A percentile compares a stretch with the other conserved stretches of the same genome.
Evolutionary conservation across 2,888 invertebrate genomes (phyloP).

Genomic region (Argyra leucocephala): DNA sequence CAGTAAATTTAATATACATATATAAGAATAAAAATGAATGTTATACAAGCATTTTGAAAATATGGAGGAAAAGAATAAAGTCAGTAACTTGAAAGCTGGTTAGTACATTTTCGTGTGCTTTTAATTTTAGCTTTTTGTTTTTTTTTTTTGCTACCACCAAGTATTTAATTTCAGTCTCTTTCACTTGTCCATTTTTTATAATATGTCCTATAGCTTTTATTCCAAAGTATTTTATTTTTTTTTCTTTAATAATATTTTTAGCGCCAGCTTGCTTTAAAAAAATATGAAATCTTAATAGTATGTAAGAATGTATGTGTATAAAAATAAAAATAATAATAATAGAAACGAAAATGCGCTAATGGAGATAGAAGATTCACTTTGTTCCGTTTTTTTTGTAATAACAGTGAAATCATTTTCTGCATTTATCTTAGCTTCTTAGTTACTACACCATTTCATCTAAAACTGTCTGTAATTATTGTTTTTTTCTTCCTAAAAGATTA

Average conservation of each 20-base stretch:
- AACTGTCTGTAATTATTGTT: background rate
- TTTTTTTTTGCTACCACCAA: background rate
- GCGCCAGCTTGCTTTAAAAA: background rate
- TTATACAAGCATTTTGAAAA: background rate
- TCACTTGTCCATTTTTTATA: background rate
- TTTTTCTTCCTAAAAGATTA: background rate
- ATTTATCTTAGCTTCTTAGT: background rate
- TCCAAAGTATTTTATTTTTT: no score
- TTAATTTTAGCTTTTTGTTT: background rate
- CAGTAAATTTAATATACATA: background rate
- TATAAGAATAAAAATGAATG: no score
- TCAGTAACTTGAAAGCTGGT: background rate
- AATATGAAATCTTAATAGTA: background rate
- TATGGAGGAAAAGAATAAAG: background rate
- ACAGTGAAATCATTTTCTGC: background rate
- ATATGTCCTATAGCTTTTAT: no score
- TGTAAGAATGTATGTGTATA: background rate
- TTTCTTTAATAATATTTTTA: background rate
- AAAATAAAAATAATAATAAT: background rate
- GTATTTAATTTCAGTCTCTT: background rate
- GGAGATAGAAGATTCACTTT: background rate
- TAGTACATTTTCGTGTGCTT: background rate
- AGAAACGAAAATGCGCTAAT: background rate
- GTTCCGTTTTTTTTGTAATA: background rate
- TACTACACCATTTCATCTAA: background rate